phyloP scores from a whole-genome alignment of 1,140 invertebrate species.

The Drosophila erecta region DNA sequence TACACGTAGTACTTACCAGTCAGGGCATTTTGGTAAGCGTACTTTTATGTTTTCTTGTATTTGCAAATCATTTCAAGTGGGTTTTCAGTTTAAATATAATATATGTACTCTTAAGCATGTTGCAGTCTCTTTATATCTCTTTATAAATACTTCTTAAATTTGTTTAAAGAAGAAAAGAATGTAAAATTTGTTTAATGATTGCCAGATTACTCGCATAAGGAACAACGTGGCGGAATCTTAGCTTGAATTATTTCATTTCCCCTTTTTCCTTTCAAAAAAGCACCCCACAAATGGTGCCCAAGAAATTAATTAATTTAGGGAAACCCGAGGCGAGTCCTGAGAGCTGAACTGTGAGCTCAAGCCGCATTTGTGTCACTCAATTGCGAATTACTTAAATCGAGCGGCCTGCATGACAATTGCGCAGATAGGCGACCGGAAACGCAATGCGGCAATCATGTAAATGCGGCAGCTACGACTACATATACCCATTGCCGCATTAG shows the following conservation, averaged over 20 bases:
- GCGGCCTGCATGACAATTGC: conserved; percentile 53
- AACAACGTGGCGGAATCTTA: neutral
- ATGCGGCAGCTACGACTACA: conserved; percentile 44
- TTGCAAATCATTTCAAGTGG: too few relatives aligned
- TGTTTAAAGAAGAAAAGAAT: too few relatives aligned
- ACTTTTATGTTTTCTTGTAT: neutral
- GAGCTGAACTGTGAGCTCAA: conserved; percentile 9
- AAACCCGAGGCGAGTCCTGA: neutral
- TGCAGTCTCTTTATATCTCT: too few relatives aligned
- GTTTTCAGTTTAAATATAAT: too few relatives aligned
- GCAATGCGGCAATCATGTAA: conserved; percentile 84
- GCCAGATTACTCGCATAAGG: neutral
- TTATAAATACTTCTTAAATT: too few relatives aligned
- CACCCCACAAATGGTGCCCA: neutral
- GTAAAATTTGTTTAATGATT: too few relatives aligned
- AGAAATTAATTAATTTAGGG: conserved; percentile 69
- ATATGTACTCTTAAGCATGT: too few relatives aligned
- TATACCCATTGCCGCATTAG: conserved; percentile 24
- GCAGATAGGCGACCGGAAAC: conserved; percentile 55
- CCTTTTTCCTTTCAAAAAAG: neutral
- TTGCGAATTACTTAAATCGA: conserved; percentile 65
- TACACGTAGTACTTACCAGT: neutral
- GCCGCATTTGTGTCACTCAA: conserved; percentile 55
- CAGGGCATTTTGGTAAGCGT: neutral
- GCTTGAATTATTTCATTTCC: neutral